Percentiles rank a stretch among this genome's conserved stretches.
These are phyloP conservation scores for Desoria tigrina DNA, from an alignment of 2,888 invertebrate species.

Conservation along the genomic window DNA sequence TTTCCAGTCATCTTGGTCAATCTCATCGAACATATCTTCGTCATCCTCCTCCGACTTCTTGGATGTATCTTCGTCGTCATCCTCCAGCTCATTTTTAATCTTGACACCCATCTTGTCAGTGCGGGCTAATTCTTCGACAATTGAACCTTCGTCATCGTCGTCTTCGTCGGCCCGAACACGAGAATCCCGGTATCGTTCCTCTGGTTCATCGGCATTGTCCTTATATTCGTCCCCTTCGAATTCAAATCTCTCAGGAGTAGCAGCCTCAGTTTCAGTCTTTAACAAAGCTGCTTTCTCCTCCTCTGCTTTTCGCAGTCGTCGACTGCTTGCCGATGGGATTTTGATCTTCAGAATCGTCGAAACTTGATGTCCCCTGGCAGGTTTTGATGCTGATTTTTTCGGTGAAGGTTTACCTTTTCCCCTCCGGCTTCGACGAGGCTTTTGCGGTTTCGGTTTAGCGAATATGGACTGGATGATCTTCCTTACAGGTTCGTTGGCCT, in stretches of 20 bases:
- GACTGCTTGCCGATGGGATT: too few species aligned
- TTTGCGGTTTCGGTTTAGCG: constrained; percentile 12
- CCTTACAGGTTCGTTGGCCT: not conserved
- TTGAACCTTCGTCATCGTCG: too few species aligned
- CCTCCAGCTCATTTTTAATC: not conserved
- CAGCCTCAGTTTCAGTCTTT: not conserved
- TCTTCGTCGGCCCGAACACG: not conserved
- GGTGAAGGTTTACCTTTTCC: not conserved
- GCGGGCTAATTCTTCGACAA: too few species aligned
- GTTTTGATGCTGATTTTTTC: constrained; percentile 1
- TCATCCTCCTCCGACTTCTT: constrained; percentile 8
- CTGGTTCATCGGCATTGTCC: not conserved
- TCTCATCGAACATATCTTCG: not conserved
- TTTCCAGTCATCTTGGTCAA: constrained; percentile 13
- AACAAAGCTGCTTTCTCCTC: not conserved
- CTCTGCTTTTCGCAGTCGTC: too few species aligned
- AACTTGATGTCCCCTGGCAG: too few species aligned
- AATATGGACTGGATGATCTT: constrained; percentile 7
- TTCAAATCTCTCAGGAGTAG: not conserved
- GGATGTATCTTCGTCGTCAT: not conserved
- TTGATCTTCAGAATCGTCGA: too few species aligned
- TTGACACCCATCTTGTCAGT: not conserved
- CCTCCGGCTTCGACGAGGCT: not conserved
- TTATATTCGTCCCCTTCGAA: not conserved
- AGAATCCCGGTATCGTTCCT: too few species aligned